These are phyloP conservation scores for Brachypalpus laphriformis DNA, from an alignment of 2,888 invertebrate genomes.

Conservation along the genomic window DNA sequence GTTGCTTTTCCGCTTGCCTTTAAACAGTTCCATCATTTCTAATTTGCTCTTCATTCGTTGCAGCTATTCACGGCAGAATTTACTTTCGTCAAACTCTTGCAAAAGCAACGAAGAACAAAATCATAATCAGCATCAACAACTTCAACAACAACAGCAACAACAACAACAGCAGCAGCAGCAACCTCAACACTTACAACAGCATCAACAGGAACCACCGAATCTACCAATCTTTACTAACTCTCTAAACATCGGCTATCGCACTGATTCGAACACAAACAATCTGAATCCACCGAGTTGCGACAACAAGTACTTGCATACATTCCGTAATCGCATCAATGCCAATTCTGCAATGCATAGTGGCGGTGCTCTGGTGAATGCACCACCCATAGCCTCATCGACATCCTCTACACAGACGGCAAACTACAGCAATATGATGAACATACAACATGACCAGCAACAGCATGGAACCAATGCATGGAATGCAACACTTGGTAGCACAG, in stretches of 20 bases:
- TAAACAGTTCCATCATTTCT: conserved; percentile 6
- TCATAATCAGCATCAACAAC: conserved; percentile 83
- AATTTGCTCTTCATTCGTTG: conserved; percentile 77
- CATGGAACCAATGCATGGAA: conserved; percentile 45
- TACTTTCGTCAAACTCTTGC: conserved; percentile 87
- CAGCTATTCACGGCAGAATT: conserved; percentile 95
- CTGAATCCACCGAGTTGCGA: conserved; percentile 84
- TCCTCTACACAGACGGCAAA: conserved; percentile 58
- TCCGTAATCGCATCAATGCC: conserved; percentile 75
- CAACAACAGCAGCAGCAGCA: conserved; percentile 57
- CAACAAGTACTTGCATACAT: conserved; percentile 76
- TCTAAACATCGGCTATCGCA: conserved; percentile 63
- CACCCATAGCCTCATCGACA: conserved; percentile 62
- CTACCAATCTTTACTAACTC: conserved; percentile 63
- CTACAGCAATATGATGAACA: conserved; percentile 67
- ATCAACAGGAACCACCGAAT: conserved; percentile 72
- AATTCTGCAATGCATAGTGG: conserved; percentile 40
- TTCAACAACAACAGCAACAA: conserved; percentile 78
- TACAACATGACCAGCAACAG: conserved; percentile 70
- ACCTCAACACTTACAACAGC: conserved; percentile 59
- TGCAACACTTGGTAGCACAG: conserved; percentile 7
- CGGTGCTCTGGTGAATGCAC: conserved; percentile 23
- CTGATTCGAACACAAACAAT: conserved; percentile 81
- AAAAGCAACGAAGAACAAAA: conserved; percentile 89
- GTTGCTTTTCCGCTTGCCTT: conserved; percentile 30